These are phyloP conservation scores for Leptinotarsa undecemlineata DNA, from an alignment of 1,140 invertebrate genomes.

Conservation along the genomic window DNA sequence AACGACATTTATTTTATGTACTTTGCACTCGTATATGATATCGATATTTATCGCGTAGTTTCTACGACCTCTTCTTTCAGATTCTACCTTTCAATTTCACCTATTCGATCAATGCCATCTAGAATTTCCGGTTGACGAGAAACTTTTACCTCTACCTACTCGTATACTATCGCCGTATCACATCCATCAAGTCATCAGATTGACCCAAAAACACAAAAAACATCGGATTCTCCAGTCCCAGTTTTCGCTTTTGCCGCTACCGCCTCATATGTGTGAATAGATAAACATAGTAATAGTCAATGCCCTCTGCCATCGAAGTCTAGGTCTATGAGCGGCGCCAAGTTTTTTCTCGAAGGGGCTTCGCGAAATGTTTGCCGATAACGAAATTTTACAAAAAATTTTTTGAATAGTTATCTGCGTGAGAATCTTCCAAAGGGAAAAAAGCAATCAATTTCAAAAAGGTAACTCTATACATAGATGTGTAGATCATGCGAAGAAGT, in stretches of 20 bases:
- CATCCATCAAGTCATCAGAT: neutral
- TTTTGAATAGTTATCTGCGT: no score
- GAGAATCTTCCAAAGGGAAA: no score
- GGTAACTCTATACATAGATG: no score
- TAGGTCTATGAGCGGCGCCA: neutral
- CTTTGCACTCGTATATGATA: no score
- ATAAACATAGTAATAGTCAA: conserved; percentile 8
- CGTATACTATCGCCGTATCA: neutral
- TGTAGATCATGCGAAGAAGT: no score
- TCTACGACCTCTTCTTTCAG: no score
- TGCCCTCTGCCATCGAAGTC: conserved; percentile 1
- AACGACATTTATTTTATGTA: no score
- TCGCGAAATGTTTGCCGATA: neutral
- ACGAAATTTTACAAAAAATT: no score
- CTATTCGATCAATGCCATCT: neutral
- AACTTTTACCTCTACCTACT: conserved; percentile 6
- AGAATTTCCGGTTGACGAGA: neutral
- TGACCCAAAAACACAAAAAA: conserved; percentile 8
- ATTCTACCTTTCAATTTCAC: neutral
- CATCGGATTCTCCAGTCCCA: conserved; percentile 2
- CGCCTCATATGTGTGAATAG: neutral
- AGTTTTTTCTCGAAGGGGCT: neutral
- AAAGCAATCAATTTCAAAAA: no score
- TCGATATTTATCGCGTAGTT: no score
- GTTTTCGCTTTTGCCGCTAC: conserved; percentile 5